These are phyloP conservation scores for Oriolus oriolus DNA, from an alignment of 2,113 vertebrate species.

Conservation along the genomic window DNA sequence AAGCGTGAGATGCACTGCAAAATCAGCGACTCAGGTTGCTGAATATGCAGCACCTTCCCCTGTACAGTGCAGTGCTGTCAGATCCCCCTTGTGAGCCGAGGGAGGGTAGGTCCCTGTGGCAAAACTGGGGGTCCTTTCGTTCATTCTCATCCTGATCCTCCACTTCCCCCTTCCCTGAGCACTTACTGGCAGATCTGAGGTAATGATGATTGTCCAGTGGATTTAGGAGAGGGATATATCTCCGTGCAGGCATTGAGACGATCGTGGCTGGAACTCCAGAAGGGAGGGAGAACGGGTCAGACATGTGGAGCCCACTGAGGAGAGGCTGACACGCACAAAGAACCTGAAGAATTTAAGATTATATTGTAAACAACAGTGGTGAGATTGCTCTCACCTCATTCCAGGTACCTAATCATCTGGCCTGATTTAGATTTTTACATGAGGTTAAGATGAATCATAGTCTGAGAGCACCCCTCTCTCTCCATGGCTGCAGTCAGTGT, in stretches of 20 bases:
- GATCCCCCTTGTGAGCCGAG: not conserved
- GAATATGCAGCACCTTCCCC: not conserved
- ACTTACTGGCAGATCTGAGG: not conserved
- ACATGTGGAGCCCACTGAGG: not conserved
- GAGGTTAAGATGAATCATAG: not conserved
- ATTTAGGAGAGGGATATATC: not conserved
- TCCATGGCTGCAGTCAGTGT: not conserved
- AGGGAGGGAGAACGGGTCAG: not conserved
- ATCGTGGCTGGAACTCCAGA: not conserved
- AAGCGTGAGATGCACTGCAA: not conserved
- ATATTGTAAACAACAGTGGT: not conserved
- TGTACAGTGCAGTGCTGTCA: not conserved
- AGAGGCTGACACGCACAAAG: not conserved
- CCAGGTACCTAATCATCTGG: not conserved
- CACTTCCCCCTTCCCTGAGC: not conserved
- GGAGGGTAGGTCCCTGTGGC: not conserved
- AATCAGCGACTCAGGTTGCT: not conserved
- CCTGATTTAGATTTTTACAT: not conserved
- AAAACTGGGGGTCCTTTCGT: not conserved
- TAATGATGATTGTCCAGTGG: not conserved
- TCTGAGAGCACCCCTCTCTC: not conserved
- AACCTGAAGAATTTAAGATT: not conserved
- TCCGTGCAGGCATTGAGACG: not conserved
- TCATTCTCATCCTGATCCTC: not conserved
- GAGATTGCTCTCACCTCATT: not conserved